Base-by-base conservation (phyloP, 2,797 vertebrate species). In the Cyprinella venusta region DNA sequence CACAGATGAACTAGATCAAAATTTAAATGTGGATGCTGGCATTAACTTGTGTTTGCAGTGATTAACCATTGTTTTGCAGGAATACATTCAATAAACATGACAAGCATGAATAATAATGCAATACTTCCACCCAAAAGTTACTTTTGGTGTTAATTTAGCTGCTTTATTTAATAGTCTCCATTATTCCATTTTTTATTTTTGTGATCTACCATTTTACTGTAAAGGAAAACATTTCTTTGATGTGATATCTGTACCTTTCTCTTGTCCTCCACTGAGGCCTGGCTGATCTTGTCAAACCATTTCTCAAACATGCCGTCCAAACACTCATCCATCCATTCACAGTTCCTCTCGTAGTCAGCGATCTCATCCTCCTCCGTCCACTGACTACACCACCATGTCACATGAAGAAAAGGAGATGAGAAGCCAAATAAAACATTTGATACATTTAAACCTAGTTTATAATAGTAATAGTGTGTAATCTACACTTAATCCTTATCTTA, bases 351-450 rank as follows among this genome's bases (percentile, higher is more conserved):
- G 89, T 98, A 98, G 92, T 98, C 97, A 13, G 96, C 92, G 10
- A 98, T 96, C 92, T 99, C 98, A 85, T 99, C 97, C 88, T 99
- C 97, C 91, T 99, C 97, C 2, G 96, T 98, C 97, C 97, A 97
- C 36, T 96, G 97, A 91, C 98, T 99, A 85, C 86, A 50, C 18
- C 69, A 78, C 24, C 70, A 75, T 5, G 10, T 9, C 48, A 76
- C 19, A 80, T 82, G 24, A 12, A 70, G 45, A 45, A 63, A 48
- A 36, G 3, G 6, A 63, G 12, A 54, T 4, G 6, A 81, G 21
- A 72, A 59, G 21, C 10, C 6, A 68, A 40, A 38, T 16, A 45
- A 42, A 54, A 9, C 30, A 50, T 7, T 56, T 24, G 10, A 52
- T 7, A 18, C 45, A 63, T 33, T 63, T 26, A 63, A 81, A 9